Base-by-base conservation (phyloP, 2,797 vertebrate genomes). In the Morelia viridis region DNA sequence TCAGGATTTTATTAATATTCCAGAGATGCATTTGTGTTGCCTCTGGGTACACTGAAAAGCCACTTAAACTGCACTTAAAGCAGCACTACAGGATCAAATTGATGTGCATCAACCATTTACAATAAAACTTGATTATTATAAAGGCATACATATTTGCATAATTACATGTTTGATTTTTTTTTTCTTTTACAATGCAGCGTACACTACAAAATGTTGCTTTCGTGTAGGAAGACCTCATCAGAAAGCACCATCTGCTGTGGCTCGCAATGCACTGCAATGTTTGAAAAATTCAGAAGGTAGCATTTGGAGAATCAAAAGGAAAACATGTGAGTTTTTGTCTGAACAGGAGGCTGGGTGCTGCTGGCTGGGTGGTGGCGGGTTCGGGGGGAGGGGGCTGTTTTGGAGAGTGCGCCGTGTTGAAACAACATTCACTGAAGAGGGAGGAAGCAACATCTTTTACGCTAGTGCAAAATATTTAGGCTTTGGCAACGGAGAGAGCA, bases 121-220 rank as follows among this genome's bases (percentile, higher is more conserved):
- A 98, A 98, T 98, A 98, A 98, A 98, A 98, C 97, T 98, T 98
- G 98, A 98, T 98, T 98, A 98, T 98, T 98, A 98, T 98, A 98
- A 98, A 98, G 98, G 98, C 98, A 97, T 97, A 97, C 97, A 97
- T 97, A 98, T 98, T 98, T 98, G 98, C 98, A 98, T 98, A 98
- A 98, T 98, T 98, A 98, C 97, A 98, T 97, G 98, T 98, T 98
- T 98, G 98, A 98, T 98, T 98, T 98, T 76, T 68, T 41, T 98
- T 98, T 35, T 56, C 62, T 98, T 97, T 97, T 96, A 98, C 98
- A 98, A 98, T 97, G 97, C 97, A 95, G 96, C 97, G 95, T 94
- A 95, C 97, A 97, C 97, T 97, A 97, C 96, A 97, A 97, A 98
- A 97, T 94, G 97, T 97, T 97, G 97, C 96, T 96, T 35, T 96